Evolutionary conservation across 2,797 vertebrate genomes (phyloP).

Genomic region (Malurus splendens): DNA sequence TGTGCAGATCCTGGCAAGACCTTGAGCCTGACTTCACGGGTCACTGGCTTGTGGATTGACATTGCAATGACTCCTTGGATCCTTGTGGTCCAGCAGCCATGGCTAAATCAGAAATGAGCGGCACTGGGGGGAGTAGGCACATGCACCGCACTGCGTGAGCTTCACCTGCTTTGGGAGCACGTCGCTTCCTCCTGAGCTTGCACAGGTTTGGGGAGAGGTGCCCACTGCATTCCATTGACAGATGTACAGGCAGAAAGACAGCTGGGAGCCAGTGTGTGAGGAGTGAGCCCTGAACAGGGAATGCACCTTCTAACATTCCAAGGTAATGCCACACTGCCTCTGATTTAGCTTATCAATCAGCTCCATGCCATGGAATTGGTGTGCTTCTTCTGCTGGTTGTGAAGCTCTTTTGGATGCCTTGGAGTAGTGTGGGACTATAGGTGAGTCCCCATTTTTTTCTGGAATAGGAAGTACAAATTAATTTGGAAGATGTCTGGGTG

Average conservation of each 20-base stretch:
- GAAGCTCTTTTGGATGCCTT: background rate
- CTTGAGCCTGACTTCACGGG: rapidly evolving
- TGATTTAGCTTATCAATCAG: background rate
- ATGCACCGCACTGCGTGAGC: rapidly evolving
- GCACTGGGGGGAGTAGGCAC: background rate
- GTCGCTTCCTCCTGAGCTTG: background rate
- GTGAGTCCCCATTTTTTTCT: background rate
- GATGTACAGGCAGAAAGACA: background rate
- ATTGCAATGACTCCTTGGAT: background rate
- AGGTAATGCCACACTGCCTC: background rate
- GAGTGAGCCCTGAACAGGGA: background rate
- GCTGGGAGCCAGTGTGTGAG: background rate
- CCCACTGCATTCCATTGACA: rapidly evolving
- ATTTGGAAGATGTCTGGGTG: background rate
- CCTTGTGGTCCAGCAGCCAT: no score
- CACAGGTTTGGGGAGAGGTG: background rate
- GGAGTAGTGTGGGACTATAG: background rate
- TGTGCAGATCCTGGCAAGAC: rapidly evolving
- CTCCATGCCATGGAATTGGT: background rate
- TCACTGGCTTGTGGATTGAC: rapidly evolving
- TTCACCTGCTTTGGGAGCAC: rapidly evolving
- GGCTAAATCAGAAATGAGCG: background rate
- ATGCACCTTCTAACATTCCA: background rate
- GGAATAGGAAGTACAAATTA: background rate
- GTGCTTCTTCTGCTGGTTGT: background rate